phyloP scores from a whole-genome alignment of 1,140 invertebrate species.

The Latrodectus geometricus region DNA sequence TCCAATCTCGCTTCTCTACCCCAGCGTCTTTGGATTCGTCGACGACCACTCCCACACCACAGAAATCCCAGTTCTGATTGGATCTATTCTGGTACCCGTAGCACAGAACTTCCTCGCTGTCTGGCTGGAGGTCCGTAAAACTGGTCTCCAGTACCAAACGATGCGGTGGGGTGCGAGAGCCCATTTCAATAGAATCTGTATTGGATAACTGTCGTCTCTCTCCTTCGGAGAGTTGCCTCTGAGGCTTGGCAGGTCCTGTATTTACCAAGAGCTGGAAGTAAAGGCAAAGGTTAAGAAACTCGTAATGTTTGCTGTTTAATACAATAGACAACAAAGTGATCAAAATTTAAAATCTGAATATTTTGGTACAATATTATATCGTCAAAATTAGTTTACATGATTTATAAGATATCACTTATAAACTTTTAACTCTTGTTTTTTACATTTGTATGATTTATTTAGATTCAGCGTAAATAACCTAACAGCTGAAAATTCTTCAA shows the following conservation, averaged over 20 bases:
- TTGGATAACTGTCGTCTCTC: constrained; percentile 62
- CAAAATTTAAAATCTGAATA: too few species aligned
- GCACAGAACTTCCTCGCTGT: constrained; percentile 47
- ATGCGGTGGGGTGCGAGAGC: constrained; percentile 72
- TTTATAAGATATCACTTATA: too few species aligned
- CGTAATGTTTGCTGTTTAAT: too few species aligned
- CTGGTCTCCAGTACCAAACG: constrained; percentile 79
- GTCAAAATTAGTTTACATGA: too few species aligned
- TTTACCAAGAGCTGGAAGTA: constrained; percentile 68
- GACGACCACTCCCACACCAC: constrained; percentile 32
- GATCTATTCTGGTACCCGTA: too few species aligned
- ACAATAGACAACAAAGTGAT: too few species aligned
- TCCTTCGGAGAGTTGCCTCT: constrained; percentile 66
- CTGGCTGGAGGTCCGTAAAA: constrained; percentile 75
- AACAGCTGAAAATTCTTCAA: too few species aligned
- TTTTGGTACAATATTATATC: too few species aligned
- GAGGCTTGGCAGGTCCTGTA: constrained; percentile 70
- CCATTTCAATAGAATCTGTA: constrained; percentile 63
- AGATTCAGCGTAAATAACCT: too few species aligned
- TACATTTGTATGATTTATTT: too few species aligned
- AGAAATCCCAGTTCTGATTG: constrained; percentile 64
- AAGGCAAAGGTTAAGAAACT: neutral
- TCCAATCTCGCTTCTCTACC: constrained; percentile 73
- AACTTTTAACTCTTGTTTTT: too few species aligned
- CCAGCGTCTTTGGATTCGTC: constrained; percentile 20